Evolutionary conservation across 2,888 invertebrate genomes (phyloP), one percentile per base, ranked within the genome.

Genomic region (Diaprepes abbreviatus): DNA sequence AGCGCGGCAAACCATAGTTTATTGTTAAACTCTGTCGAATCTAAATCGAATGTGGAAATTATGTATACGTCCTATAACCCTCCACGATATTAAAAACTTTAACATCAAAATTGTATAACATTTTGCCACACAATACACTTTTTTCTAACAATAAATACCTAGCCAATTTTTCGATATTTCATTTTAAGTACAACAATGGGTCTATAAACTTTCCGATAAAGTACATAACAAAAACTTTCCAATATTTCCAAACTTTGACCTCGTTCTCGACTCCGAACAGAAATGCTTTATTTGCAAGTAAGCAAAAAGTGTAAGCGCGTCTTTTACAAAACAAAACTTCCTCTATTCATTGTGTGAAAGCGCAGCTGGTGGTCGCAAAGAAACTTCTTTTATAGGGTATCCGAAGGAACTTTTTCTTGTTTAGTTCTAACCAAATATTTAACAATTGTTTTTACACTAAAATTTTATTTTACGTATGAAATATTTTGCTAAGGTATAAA

Each of bases 211-310:
- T 33, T 10, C n/a, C 21, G 4, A 16, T 17, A 31, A 52, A 33
- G 17, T 52, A 31, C 16, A 28, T 16, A 31, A 52, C 45, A 45
- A 21, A 10, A 45, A 21, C 45, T 45, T 45, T 21, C 21, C 36
- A 50, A 62, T 50, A 62, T 62, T 62, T 62, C 21, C 55, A 24
- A 35, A 62, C 38, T 62, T 50, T 62, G 24, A 45, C 48, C 62
- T 12, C 6, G 33, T 36, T 62, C 24, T 2, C 12, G 35, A 36
- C 36, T 45, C 7, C 33, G 35, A 50, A 62, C 14, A 4, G 60
- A 36, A 48, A 62, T 36, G 24, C 24, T 62, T 62, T 62, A 62
- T 48, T 62, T 48, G 36, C 21, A 35, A 35, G 50, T 16, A 28
- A 48, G 21, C 36, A 50, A 62, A 62, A 50, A 48, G 35, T 48